A percentile compares a stretch with the other conserved stretches of the same genome.
Evolutionary conservation across 1,140 invertebrate species (phyloP).

Genomic region (Bombyx mandarina): DNA sequence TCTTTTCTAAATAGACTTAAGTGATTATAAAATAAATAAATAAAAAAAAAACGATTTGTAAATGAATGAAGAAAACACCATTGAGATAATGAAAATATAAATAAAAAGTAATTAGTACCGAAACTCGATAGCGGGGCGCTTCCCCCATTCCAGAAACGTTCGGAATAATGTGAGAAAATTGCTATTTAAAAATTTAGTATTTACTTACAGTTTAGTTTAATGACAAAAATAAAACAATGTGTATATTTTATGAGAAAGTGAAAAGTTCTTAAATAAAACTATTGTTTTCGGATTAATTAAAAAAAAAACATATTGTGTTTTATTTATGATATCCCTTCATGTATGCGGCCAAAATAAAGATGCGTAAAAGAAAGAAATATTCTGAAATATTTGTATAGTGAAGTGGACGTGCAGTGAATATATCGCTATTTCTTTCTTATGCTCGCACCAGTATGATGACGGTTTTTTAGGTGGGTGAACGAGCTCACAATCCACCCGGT

Average conservation of each 20-base stretch:
- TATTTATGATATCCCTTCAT: slow-evolving; percentile 29
- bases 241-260: slow-evolving; percentile 71
- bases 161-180: slow-evolving; percentile 55
- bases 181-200: slow-evolving; percentile 69
- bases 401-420: no score
- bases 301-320: slow-evolving; percentile 33
- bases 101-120: slow-evolving; percentile 23
- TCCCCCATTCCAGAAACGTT: slow-evolving; percentile 26
- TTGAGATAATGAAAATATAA: slow-evolving; percentile 15
- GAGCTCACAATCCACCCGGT: no score
- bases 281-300: slow-evolving; percentile 70
- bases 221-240: slow-evolving; percentile 65
- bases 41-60: slow-evolving; percentile 35
- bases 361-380: not conserved
- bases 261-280: slow-evolving; percentile 71
- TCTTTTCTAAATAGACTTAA: slow-evolving; percentile 66
- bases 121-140: slow-evolving; percentile 39
- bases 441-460: no score
- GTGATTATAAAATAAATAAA: slow-evolving; percentile 21
- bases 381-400: not conserved
- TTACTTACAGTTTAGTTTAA: slow-evolving; percentile 71
- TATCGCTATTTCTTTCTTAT: no score
- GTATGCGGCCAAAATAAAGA: not conserved
- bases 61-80: slow-evolving; percentile 35
- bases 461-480: no score